These are phyloP conservation scores for Aspidiotus rigidus DNA, from an alignment of 2,888 invertebrate species.

Conservation along the genomic window DNA sequence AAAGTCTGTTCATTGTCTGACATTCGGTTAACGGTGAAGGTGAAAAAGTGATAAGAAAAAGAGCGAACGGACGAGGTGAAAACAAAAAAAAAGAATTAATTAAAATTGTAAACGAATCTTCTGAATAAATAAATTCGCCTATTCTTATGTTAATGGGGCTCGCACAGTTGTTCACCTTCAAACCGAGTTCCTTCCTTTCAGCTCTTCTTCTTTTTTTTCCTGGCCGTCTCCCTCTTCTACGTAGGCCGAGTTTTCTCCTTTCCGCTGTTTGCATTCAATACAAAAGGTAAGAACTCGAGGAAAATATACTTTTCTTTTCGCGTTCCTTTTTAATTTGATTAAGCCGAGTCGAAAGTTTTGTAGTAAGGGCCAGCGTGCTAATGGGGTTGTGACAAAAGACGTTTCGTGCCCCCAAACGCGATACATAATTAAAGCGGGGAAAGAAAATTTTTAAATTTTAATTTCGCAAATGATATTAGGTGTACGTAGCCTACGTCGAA, in stretches of 20 bases:
- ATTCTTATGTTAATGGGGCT: constrained; percentile 21
- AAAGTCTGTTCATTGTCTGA: no score
- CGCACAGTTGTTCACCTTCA: constrained; percentile 25
- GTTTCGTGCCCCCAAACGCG: constrained; percentile 24
- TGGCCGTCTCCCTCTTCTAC: neutral
- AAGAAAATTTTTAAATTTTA: neutral
- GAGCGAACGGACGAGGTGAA: neutral
- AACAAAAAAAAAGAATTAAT: constrained; percentile 23
- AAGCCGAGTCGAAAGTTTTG: no score
- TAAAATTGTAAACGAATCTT: constrained; percentile 14
- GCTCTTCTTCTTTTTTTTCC: neutral
- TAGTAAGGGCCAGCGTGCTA: neutral
- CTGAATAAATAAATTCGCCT: constrained; percentile 12
- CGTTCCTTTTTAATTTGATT: neutral
- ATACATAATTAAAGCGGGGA: constrained; percentile 25
- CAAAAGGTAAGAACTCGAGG: neutral
- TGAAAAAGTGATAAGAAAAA: no score
- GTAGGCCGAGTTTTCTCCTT: neutral
- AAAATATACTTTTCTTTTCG: neutral
- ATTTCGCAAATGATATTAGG: neutral
- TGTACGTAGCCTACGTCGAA: no score
- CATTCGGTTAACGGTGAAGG: no score
- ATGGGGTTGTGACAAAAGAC: constrained; percentile 7
- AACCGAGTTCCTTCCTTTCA: constrained; percentile 1
- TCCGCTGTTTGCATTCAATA: neutral